phyloP scores from a whole-genome alignment of 2,888 invertebrate species.

The Eueremaeus valkanovi region DNA sequence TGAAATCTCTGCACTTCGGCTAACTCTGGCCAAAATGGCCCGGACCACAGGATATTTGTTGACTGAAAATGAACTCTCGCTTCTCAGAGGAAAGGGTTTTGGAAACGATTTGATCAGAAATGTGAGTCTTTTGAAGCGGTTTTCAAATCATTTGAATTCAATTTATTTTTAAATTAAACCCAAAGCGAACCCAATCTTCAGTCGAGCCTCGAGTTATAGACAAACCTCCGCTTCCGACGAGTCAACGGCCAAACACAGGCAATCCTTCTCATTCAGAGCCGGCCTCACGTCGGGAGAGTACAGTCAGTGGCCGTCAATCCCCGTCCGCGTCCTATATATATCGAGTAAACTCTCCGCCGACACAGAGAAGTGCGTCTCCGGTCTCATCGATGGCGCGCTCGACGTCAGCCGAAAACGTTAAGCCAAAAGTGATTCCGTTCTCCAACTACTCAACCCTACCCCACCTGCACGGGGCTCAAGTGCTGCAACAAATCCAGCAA shows the following conservation, averaged over 20 bases:
- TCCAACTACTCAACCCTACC: conserved; percentile 46
- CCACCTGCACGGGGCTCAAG: conserved; percentile 44
- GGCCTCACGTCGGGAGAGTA: conserved; percentile 36
- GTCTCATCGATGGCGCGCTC: conserved; percentile 30
- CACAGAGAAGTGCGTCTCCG: conserved; percentile 1
- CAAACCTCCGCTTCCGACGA: conserved; percentile 15
- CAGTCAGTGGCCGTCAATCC: conserved; percentile 35
- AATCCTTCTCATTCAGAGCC: conserved; percentile 39
- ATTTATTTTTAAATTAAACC: background rate
- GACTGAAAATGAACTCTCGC: conserved; percentile 33
- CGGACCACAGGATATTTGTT: conserved; percentile 39
- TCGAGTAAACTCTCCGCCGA: conserved; percentile 3
- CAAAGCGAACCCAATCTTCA: conserved; percentile 5
- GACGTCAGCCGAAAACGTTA: conserved; percentile 40
- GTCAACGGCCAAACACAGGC: background rate
- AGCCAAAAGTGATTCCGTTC: background rate
- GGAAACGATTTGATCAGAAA: conserved; percentile 27
- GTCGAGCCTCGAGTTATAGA: conserved; percentile 17
- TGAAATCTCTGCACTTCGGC: conserved; percentile 38
- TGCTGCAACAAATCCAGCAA: conserved; percentile 45
- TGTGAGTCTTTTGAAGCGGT: conserved; percentile 34
- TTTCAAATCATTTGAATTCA: background rate
- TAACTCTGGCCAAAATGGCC: conserved; percentile 40
- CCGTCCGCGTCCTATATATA: conserved; percentile 24
- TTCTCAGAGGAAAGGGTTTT: conserved; percentile 35